Base-by-base conservation (phyloP, 2,797 vertebrate genomes). In the Atherinosoma microstoma region DNA sequence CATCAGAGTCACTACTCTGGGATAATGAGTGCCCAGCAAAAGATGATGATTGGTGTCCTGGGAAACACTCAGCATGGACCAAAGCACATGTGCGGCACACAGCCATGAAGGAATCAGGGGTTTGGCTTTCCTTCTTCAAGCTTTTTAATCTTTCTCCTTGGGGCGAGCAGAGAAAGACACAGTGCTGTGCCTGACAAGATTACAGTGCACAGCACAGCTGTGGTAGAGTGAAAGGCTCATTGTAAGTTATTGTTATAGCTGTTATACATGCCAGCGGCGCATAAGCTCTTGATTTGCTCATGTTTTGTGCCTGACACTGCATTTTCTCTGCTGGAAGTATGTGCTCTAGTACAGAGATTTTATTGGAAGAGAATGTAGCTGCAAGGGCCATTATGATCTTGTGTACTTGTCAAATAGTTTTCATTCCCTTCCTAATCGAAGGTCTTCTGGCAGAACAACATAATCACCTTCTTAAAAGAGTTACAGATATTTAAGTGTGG, bases 231-330 rank as follows among this genome's bases (percentile, higher is more conserved):
- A 85, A 85, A 88, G 79, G 79, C 83, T 89, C 80, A 83, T 85
- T 89, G 86, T 86, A 86, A 87, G 85, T 88, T 86, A 90, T 91
- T 90, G 83, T 92, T 89, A 83, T 49, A 84, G 84, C 78, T 86
- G 77, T 83, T 86, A 86, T 90, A 87, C 87, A 90, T 77, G 86
- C 85, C 89, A 89, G 81, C 62, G 35, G 84, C 89, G 85, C 87
- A 82, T 84, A 88, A 86, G 83, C 87, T 86, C 86, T 86, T 87
- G 84, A 89, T 91, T 90, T 87, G 86, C 84, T 86, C 84, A 86
- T 57, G 71, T 82, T 51, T 51, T 86, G 79, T 79, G 77, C 83
- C 71, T 83, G 79, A 90, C 79, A 76, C 66, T 83, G 70, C 76
- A 68, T 84, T 83, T 84, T 83, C 80, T 81, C 81, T 77, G 64